Conservation (phyloP, 1,140 invertebrate species). For the Pachypsylla venusta region DNA sequence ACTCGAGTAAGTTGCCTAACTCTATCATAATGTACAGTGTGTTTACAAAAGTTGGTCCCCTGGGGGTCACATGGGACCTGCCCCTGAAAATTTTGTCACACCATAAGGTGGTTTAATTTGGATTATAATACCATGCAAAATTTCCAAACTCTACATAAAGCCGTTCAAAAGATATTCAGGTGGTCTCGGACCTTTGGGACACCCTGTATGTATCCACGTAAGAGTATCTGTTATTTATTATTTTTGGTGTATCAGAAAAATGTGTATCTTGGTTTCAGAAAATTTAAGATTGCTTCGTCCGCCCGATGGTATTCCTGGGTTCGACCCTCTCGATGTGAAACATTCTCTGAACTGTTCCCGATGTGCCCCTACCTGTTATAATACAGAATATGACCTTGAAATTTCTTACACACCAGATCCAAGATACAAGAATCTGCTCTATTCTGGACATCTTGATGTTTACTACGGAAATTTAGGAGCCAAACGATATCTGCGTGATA, state of each 20-base stretch:
- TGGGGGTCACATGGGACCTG: too few species aligned
- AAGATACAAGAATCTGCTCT: not conserved
- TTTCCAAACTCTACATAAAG: too few species aligned
- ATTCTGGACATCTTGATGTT: constrained; percentile 21
- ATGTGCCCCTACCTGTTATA: constrained; percentile 22
- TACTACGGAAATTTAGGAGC: constrained; percentile 20
- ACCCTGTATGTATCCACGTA: too few species aligned
- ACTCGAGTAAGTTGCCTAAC: constrained; percentile 15
- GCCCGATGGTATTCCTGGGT: constrained; percentile 17
- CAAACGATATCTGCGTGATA: constrained; percentile 21
- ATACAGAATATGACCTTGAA: constrained; percentile 20
- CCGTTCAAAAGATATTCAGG: too few species aligned
- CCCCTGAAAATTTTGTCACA: too few species aligned
- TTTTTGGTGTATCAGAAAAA: not conserved
- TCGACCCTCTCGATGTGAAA: constrained; percentile 13
- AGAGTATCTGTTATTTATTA: not conserved
- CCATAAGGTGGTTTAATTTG: too few species aligned
- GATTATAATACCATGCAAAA: too few species aligned
- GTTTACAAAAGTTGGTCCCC: too few species aligned
- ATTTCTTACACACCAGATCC: constrained; percentile 14
- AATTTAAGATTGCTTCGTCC: constrained; percentile 18
- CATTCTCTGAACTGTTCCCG: constrained; percentile 20
- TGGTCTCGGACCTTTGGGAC: too few species aligned
- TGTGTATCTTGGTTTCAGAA: constrained; percentile 1
- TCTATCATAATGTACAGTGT: too few species aligned